These are phyloP conservation scores for Melieria omissa DNA, from an alignment of 2,888 invertebrate species.

Conservation along the genomic window DNA sequence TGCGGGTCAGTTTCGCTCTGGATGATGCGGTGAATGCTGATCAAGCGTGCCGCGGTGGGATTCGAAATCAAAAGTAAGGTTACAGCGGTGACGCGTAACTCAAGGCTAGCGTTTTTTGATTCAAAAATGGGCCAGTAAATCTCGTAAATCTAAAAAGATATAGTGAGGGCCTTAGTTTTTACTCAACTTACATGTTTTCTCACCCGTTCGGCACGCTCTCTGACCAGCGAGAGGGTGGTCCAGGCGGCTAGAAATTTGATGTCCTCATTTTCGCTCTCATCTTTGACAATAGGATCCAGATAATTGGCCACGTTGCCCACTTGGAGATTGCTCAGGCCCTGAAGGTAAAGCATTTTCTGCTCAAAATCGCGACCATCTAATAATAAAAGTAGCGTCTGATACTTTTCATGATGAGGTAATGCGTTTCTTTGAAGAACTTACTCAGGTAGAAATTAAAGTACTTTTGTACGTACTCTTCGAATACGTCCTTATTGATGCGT, in stretches of 20 bases:
- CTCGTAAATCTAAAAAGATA: constrained; percentile 68
- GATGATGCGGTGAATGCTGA: constrained; percentile 77
- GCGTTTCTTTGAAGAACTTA: constrained; percentile 54
- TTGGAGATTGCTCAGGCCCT: constrained; percentile 76
- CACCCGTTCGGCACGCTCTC: constrained; percentile 69
- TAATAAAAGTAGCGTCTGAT: background rate
- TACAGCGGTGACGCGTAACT: constrained; percentile 75
- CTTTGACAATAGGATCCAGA: constrained; percentile 70
- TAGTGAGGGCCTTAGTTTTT: background rate
- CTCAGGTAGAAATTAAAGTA: constrained; percentile 79
- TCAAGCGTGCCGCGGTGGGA: constrained; percentile 74
- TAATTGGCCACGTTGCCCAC: constrained; percentile 70
- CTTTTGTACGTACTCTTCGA: constrained; percentile 77
- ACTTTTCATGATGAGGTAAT: background rate
- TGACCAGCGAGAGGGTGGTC: constrained; percentile 70
- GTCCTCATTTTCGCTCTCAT: constrained; percentile 68
- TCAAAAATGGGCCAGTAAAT: constrained; percentile 77
- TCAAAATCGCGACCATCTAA: constrained; percentile 75
- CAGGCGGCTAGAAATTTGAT: constrained; percentile 76
- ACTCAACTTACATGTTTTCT: constrained; percentile 7
- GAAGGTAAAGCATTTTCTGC: constrained; percentile 77
- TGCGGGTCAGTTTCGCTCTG: constrained; percentile 72
- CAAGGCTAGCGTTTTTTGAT: constrained; percentile 74
- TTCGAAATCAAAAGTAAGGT: constrained; percentile 74
- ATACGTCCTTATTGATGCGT: constrained; percentile 72